Conservation (phyloP, 2,797 vertebrate species). For the Trematomus bernacchii region DNA sequence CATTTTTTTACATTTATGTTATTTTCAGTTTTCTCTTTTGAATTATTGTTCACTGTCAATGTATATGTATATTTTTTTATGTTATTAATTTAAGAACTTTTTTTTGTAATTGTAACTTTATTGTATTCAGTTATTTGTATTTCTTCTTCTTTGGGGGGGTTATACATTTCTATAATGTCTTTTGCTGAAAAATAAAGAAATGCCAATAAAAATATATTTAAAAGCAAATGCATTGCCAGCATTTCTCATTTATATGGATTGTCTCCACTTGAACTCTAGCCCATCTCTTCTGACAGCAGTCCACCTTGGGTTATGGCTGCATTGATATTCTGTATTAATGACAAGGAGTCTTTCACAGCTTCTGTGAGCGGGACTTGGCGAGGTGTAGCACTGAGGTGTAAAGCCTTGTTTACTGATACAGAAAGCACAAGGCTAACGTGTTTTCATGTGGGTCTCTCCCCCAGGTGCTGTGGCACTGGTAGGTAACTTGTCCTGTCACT, state of each 20-base stretch:
- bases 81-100: too few relatives aligned
- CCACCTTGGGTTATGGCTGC: background rate
- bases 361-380: background rate
- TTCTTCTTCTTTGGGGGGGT: too few relatives aligned
- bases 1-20: too few relatives aligned
- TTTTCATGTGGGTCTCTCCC: slow-evolving; percentile 48
- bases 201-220: too few relatives aligned
- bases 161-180: too few relatives aligned
- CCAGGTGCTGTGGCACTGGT: slow-evolving; percentile 68
- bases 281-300: background rate
- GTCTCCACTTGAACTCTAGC: background rate
- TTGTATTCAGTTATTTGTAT: too few relatives aligned
- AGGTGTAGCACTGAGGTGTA: slow-evolving; percentile 43
- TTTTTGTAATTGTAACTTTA: too few relatives aligned
- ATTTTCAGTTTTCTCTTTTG: too few relatives aligned
- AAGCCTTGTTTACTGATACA: slow-evolving; percentile 49
- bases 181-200: too few relatives aligned
- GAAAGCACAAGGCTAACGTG: slow-evolving; percentile 51
- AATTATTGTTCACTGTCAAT: too few relatives aligned
- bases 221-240: too few relatives aligned
- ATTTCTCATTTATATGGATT: background rate
- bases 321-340: slow-evolving; percentile 25
- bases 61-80: too few relatives aligned
- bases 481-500: slow-evolving; percentile 72
- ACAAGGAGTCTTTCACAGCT: slow-evolving; percentile 2